Evolutionary conservation across 2,888 invertebrate species (phyloP).

Genomic region (Marronus borbonicus): DNA sequence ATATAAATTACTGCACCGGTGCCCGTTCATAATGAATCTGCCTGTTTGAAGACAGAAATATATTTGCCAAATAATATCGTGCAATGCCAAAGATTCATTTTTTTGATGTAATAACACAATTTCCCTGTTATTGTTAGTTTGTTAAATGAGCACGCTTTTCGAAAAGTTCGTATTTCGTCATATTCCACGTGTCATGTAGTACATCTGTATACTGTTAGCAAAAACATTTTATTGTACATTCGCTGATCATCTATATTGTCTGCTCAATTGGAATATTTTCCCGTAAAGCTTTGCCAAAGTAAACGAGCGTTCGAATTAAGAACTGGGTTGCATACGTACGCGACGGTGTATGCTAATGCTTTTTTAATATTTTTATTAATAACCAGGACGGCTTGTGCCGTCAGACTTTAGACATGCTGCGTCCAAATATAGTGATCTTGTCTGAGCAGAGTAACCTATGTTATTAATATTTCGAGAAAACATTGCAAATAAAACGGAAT

Average conservation of each 20-base stretch:
- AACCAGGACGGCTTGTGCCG: slow-evolving; percentile 13
- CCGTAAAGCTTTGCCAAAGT: slow-evolving; percentile 8
- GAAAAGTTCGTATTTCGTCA: too few relatives aligned
- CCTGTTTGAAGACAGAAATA: slow-evolving; percentile 2
- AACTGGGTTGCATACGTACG: slow-evolving; percentile 1
- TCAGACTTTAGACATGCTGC: neutral
- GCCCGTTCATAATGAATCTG: slow-evolving; percentile 22
- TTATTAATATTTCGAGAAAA: too few relatives aligned
- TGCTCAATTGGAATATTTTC: neutral
- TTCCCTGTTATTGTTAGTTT: too few relatives aligned
- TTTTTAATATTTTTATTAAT: slow-evolving; percentile 39
- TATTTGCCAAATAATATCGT: slow-evolving; percentile 20
- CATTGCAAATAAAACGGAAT: too few relatives aligned
- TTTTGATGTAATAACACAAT: neutral
- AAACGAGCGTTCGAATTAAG: slow-evolving; percentile 1
- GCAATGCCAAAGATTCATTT: slow-evolving; percentile 19
- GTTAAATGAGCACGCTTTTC: too few relatives aligned
- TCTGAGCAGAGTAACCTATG: too few relatives aligned
- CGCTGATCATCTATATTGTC: too few relatives aligned
- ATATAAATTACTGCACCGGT: slow-evolving; percentile 23
- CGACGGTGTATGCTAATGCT: slow-evolving; percentile 11
- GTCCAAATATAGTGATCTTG: slow-evolving; percentile 5
- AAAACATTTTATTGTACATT: too few relatives aligned
- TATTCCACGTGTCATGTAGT: too few relatives aligned
- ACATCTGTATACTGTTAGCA: too few relatives aligned